Conservation (phyloP, 2,113 vertebrate genomes). For the Sinocyclocheilus rhinocerous region DNA sequence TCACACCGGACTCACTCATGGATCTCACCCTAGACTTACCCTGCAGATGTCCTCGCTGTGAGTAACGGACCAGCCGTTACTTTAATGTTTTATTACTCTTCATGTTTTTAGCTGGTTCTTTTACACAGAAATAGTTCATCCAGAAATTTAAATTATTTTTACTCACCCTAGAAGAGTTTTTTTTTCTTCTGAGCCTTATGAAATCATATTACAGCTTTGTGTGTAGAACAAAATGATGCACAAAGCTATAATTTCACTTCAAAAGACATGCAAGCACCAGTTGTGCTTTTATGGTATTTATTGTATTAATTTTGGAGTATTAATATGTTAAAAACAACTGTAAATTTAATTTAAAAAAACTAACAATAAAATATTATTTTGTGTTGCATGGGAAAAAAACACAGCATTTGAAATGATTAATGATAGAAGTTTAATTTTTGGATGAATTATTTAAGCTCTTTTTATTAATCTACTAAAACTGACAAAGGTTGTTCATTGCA, state of each 20-base stretch:
- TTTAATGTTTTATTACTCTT: neutral
- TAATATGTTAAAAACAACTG: neutral
- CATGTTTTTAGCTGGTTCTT: neutral
- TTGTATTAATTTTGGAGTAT: neutral
- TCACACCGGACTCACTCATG: slow-evolving; percentile 29
- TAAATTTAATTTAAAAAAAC: no score
- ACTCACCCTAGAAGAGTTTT: neutral
- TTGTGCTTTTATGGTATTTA: neutral
- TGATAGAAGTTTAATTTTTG: neutral
- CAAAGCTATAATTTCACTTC: neutral
- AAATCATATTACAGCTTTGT: neutral
- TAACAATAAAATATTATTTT: no score
- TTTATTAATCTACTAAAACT: neutral
- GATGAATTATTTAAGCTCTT: neutral
- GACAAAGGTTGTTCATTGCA: neutral
- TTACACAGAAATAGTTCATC: neutral
- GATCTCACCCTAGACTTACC: slow-evolving; percentile 38
- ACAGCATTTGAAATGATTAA: neutral
- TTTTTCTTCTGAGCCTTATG: neutral
- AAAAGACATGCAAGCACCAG: neutral
- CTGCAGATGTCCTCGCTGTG: slow-evolving; percentile 43
- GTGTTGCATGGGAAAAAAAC: neutral
- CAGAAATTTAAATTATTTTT: neutral
- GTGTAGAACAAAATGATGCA: neutral
- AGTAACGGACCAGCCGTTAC: slow-evolving; percentile 22